phyloP scores from a whole-genome alignment of 2,113 vertebrate genomes.

The Hassar affinis region DNA sequence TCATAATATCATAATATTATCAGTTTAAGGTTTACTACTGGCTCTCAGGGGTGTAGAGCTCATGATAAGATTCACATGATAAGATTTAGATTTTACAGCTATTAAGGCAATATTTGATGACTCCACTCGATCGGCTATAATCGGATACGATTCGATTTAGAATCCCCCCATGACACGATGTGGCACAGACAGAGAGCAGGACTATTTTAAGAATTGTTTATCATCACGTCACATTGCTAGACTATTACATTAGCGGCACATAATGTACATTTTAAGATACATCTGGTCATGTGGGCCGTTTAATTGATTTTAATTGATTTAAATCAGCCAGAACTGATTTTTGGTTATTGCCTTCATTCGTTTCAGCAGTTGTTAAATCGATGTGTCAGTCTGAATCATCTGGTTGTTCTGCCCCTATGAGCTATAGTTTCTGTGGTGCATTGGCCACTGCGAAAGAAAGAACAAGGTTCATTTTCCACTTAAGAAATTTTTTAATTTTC shows the following conservation, averaged over 20 bases:
- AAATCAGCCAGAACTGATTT: not conserved
- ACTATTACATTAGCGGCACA: not conserved
- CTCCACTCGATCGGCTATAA: not conserved
- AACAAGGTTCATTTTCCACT: too few relatives aligned
- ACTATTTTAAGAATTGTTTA: not conserved
- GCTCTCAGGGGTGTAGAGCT: not conserved
- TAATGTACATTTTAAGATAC: too few relatives aligned
- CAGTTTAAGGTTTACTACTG: not conserved
- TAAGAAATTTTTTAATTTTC: too few relatives aligned
- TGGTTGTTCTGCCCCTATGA: too few relatives aligned
- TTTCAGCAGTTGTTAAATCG: not conserved
- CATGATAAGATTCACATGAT: not conserved
- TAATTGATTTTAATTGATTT: too few relatives aligned
- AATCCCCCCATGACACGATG: too few relatives aligned
- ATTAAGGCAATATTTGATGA: not conserved
- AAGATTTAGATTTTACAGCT: not conserved
- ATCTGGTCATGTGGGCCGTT: too few relatives aligned
- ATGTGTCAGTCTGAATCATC: too few relatives aligned
- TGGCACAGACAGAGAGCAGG: too few relatives aligned
- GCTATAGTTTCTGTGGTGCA: too few relatives aligned
- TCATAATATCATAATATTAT: not conserved
- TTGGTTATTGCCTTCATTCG: not conserved
- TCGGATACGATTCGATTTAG: not conserved
- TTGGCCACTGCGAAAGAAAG: too few relatives aligned
- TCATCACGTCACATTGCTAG: not conserved